Base-by-base conservation (phyloP, 1,140 invertebrate species). In the Eumaeus atala region DNA sequence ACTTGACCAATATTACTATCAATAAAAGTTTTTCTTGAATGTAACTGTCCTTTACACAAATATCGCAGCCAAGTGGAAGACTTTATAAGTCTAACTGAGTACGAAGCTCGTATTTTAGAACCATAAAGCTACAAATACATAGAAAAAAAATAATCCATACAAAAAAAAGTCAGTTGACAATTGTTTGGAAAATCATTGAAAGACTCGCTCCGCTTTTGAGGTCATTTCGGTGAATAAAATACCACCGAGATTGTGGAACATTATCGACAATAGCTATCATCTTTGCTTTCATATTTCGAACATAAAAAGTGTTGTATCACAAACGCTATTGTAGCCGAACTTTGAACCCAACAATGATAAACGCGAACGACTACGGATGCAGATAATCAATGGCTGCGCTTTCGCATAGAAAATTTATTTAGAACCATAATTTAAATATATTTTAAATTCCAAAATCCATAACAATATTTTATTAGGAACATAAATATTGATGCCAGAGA, bases 291-390 rank as follows among this genome's bases (percentile, higher is more conserved):
- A 28, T 28, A 28, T 35, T 35, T 49, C 21, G 21, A 35, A 48
- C 57, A 59, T 50, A 61, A 69, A 68, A 70, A 64, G 58, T 61
- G 60, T 70, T 64, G 62, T 55, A 51, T 58, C 64, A 64, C 38
- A 65, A 63, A 66, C 48, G 65, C 69, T 70, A 77, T 77, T 75
- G 73, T 75, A 65, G 72, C 65, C 51, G 67, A 75, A 79, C 73
- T 79, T 75, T 77, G 74, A 72, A 75, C 75, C 70, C 64, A 59
- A 51, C n/a, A n/a, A 72, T 74, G 75, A 78, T 81, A 84, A 80
- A 78, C 74, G 72, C 56, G 54, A 61, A 59, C 67, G 58, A 67
- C 64, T 62, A 57, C 72, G 67, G 71, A 72, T 72, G 67, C 74
- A 73, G 64, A 70, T 79, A 77, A 79, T 79, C 76, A 66, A 64